Conservation (phyloP, 2,888 invertebrate species). For the Drosophila kokeensis region DNA sequence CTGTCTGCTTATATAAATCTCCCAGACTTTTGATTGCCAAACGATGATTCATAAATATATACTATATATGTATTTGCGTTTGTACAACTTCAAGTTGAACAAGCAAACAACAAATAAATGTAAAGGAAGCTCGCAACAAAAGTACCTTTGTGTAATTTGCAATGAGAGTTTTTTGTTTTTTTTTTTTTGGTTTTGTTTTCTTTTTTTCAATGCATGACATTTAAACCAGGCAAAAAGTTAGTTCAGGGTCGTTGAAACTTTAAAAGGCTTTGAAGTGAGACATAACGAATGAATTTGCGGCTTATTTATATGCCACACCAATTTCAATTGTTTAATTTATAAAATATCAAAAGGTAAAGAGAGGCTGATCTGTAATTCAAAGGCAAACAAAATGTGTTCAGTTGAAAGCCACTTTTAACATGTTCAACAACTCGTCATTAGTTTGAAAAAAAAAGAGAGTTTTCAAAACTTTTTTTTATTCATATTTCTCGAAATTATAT, state of each 20-base stretch:
- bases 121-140: slow-evolving; percentile 45
- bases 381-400: neutral
- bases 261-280: slow-evolving; percentile 33
- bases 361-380: neutral
- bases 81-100: slow-evolving; percentile 24
- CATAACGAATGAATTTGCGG: slow-evolving; percentile 24
- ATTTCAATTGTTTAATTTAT: slow-evolving; percentile 26
- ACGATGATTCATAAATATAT: slow-evolving; percentile 57
- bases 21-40: slow-evolving; percentile 23
- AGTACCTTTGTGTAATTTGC: slow-evolving; percentile 48
- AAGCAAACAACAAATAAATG: slow-evolving; percentile 44
- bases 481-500: neutral
- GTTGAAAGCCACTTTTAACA: neutral
- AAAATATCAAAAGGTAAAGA: neutral
- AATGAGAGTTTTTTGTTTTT: slow-evolving; percentile 24
- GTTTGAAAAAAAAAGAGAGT: neutral
- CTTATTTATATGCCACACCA: slow-evolving; percentile 23
- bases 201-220: slow-evolving; percentile 35
- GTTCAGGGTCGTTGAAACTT: slow-evolving; percentile 53
- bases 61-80: slow-evolving; percentile 21
- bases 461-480: neutral
- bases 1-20: slow-evolving; percentile 46
- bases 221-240: slow-evolving; percentile 21
- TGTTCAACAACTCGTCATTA: neutral
- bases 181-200: neutral